Evolutionary conservation across 2,797 vertebrate genomes (phyloP), one percentile per base, ranked within the genome.

Genomic region (Pangasius mekongensis): DNA sequence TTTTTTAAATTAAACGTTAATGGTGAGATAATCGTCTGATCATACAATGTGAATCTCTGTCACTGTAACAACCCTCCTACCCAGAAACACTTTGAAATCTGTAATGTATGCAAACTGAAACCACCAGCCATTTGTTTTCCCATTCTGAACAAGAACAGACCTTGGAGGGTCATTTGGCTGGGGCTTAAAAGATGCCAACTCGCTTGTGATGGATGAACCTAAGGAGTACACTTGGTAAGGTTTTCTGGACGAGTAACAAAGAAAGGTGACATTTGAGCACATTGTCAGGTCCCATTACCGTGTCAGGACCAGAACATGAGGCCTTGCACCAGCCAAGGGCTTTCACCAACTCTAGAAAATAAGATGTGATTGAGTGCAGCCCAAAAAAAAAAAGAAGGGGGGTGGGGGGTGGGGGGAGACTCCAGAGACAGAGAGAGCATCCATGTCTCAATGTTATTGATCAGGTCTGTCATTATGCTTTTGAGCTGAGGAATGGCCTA

Each of bases 91-190:
- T 60, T 58, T 7, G 20, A 36, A 81, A 2, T 77, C 69, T 11
- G 84, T n/a, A 74, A 60, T 47, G 56, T 18, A 27, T 73, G 52
- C 39, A 62, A 13, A n/a, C 36, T 64, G 66, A n/a, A 77, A 77
- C 8, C 27, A 33, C 60, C 24, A 80, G 43, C 47, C 49, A 77
- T 86, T 86, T 30, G 36, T 86, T 66, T 80, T 85, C 33, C 24
- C 9, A 13, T 71, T 82, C 78, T 66, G n/a, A 84, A 74, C 71
- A 67, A 88, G 18, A 85, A 5, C 33, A 43, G 52, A 74, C 67
- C 84, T 85, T 56, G 33, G 52, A 74, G 52, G 66, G 87, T 88
- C 87, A 78, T 43, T n/a, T 84, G 87, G 33, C 73, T 33, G 62
- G 36, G 49, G 52, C 18, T 47, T 27, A 82, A 56, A 80, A 54